These are phyloP conservation scores for Ochropacha duplaris DNA, from an alignment of 2,888 invertebrate genomes.

Conservation along the genomic window DNA sequence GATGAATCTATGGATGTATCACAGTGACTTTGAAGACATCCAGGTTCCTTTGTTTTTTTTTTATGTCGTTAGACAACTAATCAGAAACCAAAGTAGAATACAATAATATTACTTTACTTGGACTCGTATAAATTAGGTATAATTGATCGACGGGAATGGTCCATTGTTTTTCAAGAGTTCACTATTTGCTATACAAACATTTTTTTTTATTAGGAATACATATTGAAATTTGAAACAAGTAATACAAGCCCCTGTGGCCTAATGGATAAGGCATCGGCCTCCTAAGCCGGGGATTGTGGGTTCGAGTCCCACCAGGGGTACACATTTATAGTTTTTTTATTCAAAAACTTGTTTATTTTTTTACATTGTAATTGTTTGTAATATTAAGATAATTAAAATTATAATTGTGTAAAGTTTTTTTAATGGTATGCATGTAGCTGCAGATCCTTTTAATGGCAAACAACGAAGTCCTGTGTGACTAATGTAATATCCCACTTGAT, in stretches of 20 bases:
- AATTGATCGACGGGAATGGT: too few relatives aligned
- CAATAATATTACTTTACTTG: too few relatives aligned
- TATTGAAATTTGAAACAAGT: background rate
- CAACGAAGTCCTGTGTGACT: conserved; percentile 76
- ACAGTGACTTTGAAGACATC: too few relatives aligned
- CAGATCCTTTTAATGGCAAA: conserved; percentile 57
- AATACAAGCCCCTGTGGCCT: conserved; percentile 86
- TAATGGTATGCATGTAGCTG: conserved; percentile 20
- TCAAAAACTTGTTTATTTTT: background rate
- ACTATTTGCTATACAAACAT: too few relatives aligned
- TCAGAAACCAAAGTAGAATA: too few relatives aligned
- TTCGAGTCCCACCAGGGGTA: conserved; percentile 90
- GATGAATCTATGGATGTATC: too few relatives aligned
- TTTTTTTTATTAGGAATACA: background rate
- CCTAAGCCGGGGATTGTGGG: conserved; percentile 91
- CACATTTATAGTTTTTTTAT: conserved; percentile 1
- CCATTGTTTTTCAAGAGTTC: too few relatives aligned
- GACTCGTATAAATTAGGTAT: too few relatives aligned
- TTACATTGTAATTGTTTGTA: conserved; percentile 14
- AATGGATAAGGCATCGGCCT: conserved; percentile 91
- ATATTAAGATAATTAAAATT: conserved; percentile 36
- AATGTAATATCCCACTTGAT: conserved; percentile 84
- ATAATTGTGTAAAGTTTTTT: conserved; percentile 36
- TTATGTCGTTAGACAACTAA: too few relatives aligned
- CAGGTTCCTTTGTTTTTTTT: too few relatives aligned